These are phyloP conservation scores for Taenaris catops DNA, from an alignment of 2,888 invertebrate genomes.

Conservation along the genomic window DNA sequence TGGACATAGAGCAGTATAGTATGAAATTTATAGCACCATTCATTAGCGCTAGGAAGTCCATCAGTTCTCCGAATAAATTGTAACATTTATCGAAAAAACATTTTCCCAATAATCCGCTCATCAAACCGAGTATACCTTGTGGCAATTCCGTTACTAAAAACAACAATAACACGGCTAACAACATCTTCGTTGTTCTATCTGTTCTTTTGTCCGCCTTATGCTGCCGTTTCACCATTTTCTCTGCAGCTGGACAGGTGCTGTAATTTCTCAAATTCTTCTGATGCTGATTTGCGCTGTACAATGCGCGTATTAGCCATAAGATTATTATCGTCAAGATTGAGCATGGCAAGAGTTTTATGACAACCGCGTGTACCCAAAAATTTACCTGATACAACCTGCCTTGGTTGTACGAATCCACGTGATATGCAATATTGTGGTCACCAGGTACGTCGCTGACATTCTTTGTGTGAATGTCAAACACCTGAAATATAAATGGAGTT, in stretches of 20 bases:
- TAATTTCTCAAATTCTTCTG: conserved; percentile 85
- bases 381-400: conserved; percentile 83
- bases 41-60: conserved; percentile 93
- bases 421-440: conserved; percentile 52
- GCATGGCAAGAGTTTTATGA: conserved; percentile 90
- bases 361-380: conserved; percentile 90
- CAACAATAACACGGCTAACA: conserved; percentile 91
- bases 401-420: conserved; percentile 76
- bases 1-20: conserved; percentile 95
- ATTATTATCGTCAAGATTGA: conserved; percentile 87
- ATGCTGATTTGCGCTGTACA: conserved; percentile 87
- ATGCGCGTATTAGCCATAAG: conserved; percentile 84
- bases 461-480: conserved; percentile 71
- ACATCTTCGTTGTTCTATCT: conserved; percentile 93
- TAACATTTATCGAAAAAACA: conserved; percentile 91
- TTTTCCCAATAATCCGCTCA: conserved; percentile 83
- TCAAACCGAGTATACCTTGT: conserved; percentile 86
- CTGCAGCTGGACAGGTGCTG: conserved; percentile 74
- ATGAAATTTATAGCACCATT: conserved; percentile 97
- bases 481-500: conserved; percentile 38
- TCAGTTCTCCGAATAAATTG: conserved; percentile 88
- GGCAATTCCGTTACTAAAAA: conserved; percentile 95
- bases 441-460: conserved; percentile 61
- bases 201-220: conserved; percentile 86
- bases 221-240: conserved; percentile 63